Evolutionary conservation across 2,797 vertebrate genomes (phyloP).

Genomic region (Girardinus metallicus): DNA sequence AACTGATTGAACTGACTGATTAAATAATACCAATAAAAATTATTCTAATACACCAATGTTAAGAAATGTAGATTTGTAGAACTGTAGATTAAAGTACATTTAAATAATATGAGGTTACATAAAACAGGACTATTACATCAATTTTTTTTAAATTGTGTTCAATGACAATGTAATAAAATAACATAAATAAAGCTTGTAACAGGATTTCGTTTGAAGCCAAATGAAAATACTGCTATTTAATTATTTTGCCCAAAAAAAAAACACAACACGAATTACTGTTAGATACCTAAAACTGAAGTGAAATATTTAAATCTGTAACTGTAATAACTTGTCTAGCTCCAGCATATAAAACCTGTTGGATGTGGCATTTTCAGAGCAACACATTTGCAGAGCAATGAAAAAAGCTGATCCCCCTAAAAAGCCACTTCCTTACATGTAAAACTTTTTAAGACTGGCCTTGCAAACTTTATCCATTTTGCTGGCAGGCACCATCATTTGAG

Average conservation of each 20-base stretch:
- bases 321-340: neutral
- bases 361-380: neutral
- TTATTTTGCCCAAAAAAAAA: neutral
- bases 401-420: constrained; percentile 19
- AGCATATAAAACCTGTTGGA: neutral
- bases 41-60: neutral
- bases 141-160: neutral
- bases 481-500: constrained; percentile 11
- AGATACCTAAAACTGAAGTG: neutral
- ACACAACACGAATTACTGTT: neutral
- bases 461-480: constrained; percentile 22
- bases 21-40: neutral
- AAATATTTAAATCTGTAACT: neutral
- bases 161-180: neutral
- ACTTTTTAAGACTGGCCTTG: constrained; percentile 12
- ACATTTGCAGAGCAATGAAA: constrained; percentile 7
- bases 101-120: neutral
- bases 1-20: neutral
- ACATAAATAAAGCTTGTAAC: neutral
- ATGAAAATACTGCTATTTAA: neutral
- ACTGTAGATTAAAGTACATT: neutral
- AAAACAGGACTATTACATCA: neutral
- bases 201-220: neutral
- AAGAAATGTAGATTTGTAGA: neutral
- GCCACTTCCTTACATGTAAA: constrained; percentile 14